A percentile compares a stretch with the other conserved stretches of the same genome.
Evolutionary conservation across 2,797 vertebrate genomes (phyloP).

Genomic region (Cyprinodon diabolis): DNA sequence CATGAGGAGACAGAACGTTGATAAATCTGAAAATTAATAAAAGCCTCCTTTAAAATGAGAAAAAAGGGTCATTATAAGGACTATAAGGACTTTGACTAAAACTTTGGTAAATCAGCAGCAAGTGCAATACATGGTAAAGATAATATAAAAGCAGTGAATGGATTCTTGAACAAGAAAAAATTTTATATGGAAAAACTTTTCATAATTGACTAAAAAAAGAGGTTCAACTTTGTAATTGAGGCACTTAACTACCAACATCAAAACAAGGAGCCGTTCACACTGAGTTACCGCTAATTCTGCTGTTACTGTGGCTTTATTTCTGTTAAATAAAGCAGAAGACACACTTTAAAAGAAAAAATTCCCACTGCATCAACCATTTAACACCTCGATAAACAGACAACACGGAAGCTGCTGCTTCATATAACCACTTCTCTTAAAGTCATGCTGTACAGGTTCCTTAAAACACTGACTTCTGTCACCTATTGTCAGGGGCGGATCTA

Average conservation of each 20-base stretch:
- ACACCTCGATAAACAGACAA: neutral
- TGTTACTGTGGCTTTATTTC: neutral
- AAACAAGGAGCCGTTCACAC: no score
- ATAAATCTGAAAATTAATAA: neutral
- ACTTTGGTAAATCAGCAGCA: neutral
- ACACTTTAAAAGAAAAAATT: neutral
- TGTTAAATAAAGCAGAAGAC: neutral
- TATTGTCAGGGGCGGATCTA: no score
- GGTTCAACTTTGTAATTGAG: neutral
- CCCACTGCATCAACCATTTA: neutral
- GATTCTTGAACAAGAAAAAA: neutral
- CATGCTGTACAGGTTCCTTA: neutral
- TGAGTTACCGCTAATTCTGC: no score
- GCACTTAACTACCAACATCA: neutral
- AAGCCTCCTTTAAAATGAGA: neutral
- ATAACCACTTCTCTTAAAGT: neutral
- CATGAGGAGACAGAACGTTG: slow-evolving; percentile 15
- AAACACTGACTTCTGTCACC: neutral
- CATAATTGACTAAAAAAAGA: neutral
- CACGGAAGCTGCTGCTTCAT: neutral
- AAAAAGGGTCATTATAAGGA: neutral
- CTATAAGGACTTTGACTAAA: neutral
- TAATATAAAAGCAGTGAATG: neutral
- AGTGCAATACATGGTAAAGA: neutral
- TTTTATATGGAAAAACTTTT: no score